These are phyloP conservation scores for Mustela lutreola DNA, from an alignment of 2,113 vertebrate genomes.

Conservation along the genomic window DNA sequence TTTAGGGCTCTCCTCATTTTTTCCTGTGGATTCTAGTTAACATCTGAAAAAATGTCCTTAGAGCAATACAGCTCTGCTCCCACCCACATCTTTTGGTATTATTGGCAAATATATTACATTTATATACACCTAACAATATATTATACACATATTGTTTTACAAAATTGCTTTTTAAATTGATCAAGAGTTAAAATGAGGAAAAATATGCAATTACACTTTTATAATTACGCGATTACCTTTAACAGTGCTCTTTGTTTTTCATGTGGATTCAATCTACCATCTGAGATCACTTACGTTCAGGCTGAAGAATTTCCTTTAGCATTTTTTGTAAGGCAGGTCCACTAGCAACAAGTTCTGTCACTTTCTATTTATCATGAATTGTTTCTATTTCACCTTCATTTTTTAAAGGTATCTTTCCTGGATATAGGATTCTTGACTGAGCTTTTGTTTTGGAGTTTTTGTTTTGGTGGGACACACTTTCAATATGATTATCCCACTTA, in stretches of 20 bases:
- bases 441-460: not conserved
- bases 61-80: not conserved
- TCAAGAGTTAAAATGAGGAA: not conserved
- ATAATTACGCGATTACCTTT: not conserved
- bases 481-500: not conserved
- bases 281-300: not conserved
- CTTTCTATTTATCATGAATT: not conserved
- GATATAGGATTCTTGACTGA: not conserved
- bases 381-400: not conserved
- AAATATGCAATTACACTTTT: not conserved
- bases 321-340: not conserved
- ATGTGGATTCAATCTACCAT: not conserved
- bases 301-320: conserved; percentile 15
- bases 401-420: not conserved
- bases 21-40: not conserved
- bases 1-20: not conserved
- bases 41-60: not conserved
- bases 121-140: not conserved
- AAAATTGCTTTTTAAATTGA: not conserved
- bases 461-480: not conserved
- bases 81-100: not conserved
- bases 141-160: not conserved
- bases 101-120: not conserved
- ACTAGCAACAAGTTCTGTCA: not conserved
- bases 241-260: not conserved